Evolutionary conservation across 2,113 vertebrate genomes (phyloP).

Genomic region (Gadus chalcogrammus): DNA sequence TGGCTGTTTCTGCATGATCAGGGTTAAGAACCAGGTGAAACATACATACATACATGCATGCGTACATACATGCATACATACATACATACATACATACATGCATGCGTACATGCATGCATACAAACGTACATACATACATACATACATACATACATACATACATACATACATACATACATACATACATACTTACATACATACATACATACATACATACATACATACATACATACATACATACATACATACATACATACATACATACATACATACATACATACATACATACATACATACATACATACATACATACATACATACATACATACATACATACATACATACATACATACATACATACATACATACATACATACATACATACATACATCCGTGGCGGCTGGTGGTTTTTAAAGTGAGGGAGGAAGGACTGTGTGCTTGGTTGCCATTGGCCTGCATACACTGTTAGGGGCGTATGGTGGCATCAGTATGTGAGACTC

Average conservation of each 20-base stretch:
- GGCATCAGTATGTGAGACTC: too few relatives aligned
- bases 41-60: background rate
- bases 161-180: too few relatives aligned
- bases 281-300: background rate
- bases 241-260: background rate
- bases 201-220: background rate
- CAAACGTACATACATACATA: background rate
- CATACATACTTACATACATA: too few relatives aligned
- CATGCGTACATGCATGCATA: background rate
- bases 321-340: background rate
- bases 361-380: too few relatives aligned
- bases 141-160: too few relatives aligned
- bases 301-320: background rate
- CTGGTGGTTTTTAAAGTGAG: too few relatives aligned
- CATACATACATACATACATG: background rate
- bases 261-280: background rate
- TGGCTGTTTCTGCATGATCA: slow-evolving; percentile 84
- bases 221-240: background rate
- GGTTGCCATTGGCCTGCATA: too few relatives aligned
- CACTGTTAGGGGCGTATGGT: too few relatives aligned
- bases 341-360: too few relatives aligned
- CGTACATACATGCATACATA: background rate
- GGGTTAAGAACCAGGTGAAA: slow-evolving; percentile 87
- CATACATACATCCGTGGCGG: too few relatives aligned
- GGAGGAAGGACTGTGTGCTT: too few relatives aligned